These are phyloP conservation scores for Hybognathus amarus DNA, from an alignment of 2,797 vertebrate species.

Conservation along the genomic window DNA sequence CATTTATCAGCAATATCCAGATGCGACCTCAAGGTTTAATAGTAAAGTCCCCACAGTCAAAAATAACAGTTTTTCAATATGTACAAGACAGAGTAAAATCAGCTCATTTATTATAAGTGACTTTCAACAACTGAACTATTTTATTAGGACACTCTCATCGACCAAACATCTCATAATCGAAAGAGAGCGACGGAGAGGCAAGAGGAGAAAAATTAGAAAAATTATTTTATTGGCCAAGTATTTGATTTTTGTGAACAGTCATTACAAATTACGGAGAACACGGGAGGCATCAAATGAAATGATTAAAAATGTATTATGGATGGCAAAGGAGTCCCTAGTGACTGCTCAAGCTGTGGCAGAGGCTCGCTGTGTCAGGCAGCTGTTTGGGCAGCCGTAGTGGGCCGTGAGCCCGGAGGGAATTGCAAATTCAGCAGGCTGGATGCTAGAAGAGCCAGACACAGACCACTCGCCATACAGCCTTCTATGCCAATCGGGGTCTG, in stretches of 20 bases:
- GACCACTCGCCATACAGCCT: conserved; percentile 40
- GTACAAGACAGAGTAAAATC: conserved; percentile 41
- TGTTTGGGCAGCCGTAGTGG: conserved; percentile 52
- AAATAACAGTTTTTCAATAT: conserved; percentile 32
- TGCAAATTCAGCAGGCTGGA: conserved; percentile 54
- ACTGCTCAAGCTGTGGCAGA: conserved; percentile 69
- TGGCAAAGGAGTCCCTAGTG: conserved; percentile 78
- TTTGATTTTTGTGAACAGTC: conserved; percentile 80
- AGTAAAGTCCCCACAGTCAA: conserved; percentile 19
- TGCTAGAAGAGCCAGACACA: conserved; percentile 55
- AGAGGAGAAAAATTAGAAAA: background rate
- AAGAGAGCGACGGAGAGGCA: conserved; percentile 48
- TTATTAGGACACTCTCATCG: conserved; percentile 72
- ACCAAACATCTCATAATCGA: conserved; percentile 72
- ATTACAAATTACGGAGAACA: conserved; percentile 79
- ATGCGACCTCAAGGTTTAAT: conserved; percentile 25
- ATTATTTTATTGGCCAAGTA: conserved; percentile 49
- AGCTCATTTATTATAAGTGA: conserved; percentile 71
- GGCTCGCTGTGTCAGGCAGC: conserved; percentile 65
- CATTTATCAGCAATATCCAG: conserved; percentile 34
- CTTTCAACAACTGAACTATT: conserved; percentile 54
- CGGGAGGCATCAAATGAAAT: conserved; percentile 75
- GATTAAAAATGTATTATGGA: conserved; percentile 82
- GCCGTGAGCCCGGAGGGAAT: conserved; percentile 54
- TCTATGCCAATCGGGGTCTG: conserved; percentile 35